A percentile compares a stretch with the other conserved stretches of the same genome.
Evolutionary conservation across 2,888 invertebrate genomes (phyloP).

Genomic region (Conus canariensis): DNA sequence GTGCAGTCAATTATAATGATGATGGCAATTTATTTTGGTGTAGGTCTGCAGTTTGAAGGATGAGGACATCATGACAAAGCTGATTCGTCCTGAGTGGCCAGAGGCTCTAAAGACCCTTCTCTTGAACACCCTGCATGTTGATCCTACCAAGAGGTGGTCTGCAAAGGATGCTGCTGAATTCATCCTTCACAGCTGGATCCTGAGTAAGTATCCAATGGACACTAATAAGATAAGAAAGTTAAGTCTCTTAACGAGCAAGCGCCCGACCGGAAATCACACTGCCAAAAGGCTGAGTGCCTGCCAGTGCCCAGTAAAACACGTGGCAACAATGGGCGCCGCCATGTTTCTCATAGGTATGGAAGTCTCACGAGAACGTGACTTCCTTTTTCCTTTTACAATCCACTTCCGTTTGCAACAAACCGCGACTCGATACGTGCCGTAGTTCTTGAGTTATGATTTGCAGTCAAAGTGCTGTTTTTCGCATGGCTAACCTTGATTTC

Average conservation of each 20-base stretch:
- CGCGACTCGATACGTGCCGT: no score
- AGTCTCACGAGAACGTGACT: not conserved
- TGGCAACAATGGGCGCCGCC: no score
- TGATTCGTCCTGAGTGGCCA: not conserved
- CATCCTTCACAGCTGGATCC: conserved; percentile 8
- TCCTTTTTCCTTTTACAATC: not conserved
- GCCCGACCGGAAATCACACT: no score
- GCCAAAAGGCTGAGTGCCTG: no score
- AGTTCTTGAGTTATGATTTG: no score
- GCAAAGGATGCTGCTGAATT: conserved; percentile 6
- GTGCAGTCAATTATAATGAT: not conserved
- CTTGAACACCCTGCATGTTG: not conserved
- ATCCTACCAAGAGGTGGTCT: conserved; percentile 4
- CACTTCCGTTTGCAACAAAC: not conserved
- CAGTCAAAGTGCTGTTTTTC: no score
- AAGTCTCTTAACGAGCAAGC: not conserved
- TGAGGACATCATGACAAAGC: not conserved
- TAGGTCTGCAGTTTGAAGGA: conserved; percentile 5
- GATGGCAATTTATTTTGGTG: not conserved
- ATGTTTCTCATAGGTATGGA: not conserved
- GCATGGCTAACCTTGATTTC: no score
- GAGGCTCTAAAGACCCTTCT: conserved; percentile 8
- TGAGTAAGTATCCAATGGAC: not conserved
- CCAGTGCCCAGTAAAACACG: no score
- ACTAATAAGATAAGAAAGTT: not conserved